Percentiles rank a stretch among this genome's conserved stretches.
Evolutionary conservation across 30 jellyfish, hydroid and myxozoan species (phyloP).

Genomic region (Aurelia aurita complex sp. Pacific): DNA sequence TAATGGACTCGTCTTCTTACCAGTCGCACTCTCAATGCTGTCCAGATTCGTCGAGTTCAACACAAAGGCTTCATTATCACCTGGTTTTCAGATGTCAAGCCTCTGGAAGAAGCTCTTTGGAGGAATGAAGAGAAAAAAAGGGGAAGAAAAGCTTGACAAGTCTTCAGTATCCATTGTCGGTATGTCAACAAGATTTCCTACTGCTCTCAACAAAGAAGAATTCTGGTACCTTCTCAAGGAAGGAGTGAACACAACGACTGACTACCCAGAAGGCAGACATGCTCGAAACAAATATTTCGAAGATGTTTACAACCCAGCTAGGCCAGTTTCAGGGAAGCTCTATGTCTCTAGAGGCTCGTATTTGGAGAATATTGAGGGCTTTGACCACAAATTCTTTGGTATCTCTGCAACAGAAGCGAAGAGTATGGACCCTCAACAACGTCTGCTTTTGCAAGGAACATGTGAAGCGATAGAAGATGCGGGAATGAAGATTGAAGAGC

Average conservation of each 20-base stretch:
- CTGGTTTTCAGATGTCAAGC: too few relatives aligned
- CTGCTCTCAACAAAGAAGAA: slow-evolving; percentile 42
- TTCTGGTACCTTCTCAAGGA: slow-evolving; percentile 36
- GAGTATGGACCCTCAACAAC: slow-evolving; percentile 80
- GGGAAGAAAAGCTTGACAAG: not conserved
- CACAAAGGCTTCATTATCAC: not conserved
- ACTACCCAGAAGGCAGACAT: slow-evolving; percentile 57
- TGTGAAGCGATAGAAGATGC: slow-evolving; percentile 74
- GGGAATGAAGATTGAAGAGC: slow-evolving; percentile 61
- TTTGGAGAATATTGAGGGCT: slow-evolving; percentile 50
- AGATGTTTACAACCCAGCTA: slow-evolving; percentile 45
- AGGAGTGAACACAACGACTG: slow-evolving; percentile 39
- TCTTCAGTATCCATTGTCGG: slow-evolving; percentile 43
- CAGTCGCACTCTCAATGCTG: slow-evolving; percentile 53
- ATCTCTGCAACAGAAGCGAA: slow-evolving; percentile 73
- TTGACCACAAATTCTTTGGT: slow-evolving; percentile 65
- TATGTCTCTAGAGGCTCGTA: slow-evolving; percentile 67
- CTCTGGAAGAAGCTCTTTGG: not conserved
- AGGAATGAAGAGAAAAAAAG: not conserved
- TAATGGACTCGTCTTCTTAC: slow-evolving; percentile 65
- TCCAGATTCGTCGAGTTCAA: slow-evolving; percentile 8
- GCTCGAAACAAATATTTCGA: slow-evolving; percentile 53
- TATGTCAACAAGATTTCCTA: slow-evolving; percentile 62
- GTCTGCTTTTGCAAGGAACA: slow-evolving; percentile 62
- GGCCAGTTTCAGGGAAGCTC: slow-evolving; percentile 59